A percentile compares a stretch with the other conserved stretches of the same genome.
Evolutionary conservation across 2,888 invertebrate genomes (phyloP).

Genomic region (Drosophila cognata): DNA sequence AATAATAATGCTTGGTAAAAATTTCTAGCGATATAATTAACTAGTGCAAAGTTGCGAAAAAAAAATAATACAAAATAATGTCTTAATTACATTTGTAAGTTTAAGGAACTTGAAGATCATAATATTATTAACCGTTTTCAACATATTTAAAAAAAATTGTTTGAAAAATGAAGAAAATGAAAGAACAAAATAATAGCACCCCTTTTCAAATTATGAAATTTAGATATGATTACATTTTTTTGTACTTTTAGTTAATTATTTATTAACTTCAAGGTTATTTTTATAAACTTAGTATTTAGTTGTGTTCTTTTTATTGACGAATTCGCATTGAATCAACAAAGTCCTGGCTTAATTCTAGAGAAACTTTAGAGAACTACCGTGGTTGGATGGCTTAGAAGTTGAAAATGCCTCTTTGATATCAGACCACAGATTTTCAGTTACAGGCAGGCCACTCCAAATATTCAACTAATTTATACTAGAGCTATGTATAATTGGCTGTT

Average conservation of each 20-base stretch:
- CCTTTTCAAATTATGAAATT: background rate
- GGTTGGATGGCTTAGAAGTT: background rate
- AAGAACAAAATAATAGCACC: background rate
- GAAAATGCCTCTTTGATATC: background rate
- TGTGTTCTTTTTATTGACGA: background rate
- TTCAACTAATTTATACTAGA: slow-evolving; percentile 53
- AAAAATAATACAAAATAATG: background rate
- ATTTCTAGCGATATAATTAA: background rate
- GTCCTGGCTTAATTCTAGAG: background rate
- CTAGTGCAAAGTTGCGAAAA: background rate
- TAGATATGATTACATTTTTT: background rate
- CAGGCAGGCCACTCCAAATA: background rate
- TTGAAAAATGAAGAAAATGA: background rate
- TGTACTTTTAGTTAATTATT: background rate
- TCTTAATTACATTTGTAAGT: background rate
- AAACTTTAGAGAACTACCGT: background rate
- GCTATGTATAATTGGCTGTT: slow-evolving; percentile 43
- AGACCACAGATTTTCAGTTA: background rate
- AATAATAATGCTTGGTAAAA: slow-evolving; percentile 43
- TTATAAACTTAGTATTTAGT: background rate
- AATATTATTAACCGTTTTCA: background rate
- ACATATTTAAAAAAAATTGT: background rate
- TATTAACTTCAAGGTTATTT: background rate
- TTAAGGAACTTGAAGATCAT: background rate
- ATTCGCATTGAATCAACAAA: background rate